Conservation (phyloP, 2,888 invertebrate genomes). For the Athripsodes cinereus region DNA sequence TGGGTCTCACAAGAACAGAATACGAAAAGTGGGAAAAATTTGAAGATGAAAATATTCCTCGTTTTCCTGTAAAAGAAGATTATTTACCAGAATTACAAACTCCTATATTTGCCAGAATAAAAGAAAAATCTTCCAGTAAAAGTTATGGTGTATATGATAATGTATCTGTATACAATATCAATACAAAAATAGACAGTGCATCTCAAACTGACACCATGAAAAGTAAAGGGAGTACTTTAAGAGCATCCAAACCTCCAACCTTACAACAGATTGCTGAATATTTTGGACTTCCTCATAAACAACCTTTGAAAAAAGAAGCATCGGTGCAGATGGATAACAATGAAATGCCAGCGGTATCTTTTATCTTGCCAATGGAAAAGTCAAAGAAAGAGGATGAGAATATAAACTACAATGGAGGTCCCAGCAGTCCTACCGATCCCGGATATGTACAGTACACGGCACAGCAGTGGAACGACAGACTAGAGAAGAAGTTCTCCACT, state of each 20-base stretch:
- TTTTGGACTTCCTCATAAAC: conserved; percentile 37
- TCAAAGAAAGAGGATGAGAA: conserved; percentile 43
- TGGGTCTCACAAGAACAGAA: conserved; percentile 14
- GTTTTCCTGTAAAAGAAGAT: conserved; percentile 39
- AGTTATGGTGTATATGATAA: conserved; percentile 24
- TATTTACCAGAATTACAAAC: conserved; percentile 47
- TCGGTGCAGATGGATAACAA: conserved; percentile 18
- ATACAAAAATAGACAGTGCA: conserved; percentile 12
- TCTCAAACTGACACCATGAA: conserved; percentile 20
- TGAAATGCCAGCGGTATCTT: conserved; percentile 30
- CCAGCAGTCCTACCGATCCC: conserved; percentile 65
- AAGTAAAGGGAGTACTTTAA: conserved; percentile 22
- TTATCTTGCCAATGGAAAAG: conserved; percentile 49
- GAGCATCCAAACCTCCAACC: conserved; percentile 35
- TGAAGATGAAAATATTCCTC: conserved; percentile 24
- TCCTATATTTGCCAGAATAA: conserved; percentile 42
- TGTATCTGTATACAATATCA: conserved; percentile 16
- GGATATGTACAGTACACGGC: conserved; percentile 70
- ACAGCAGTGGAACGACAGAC: conserved; percentile 57
- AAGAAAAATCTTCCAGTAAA: conserved; percentile 19
- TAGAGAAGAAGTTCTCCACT: conserved; percentile 36
- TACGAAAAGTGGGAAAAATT: conserved; percentile 26
- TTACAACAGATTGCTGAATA: conserved; percentile 48
- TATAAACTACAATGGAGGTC: conserved; percentile 42
- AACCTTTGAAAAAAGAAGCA: conserved; percentile 16